Conservation (phyloP, 2,888 invertebrate species). For the Lacanobia oleracea region DNA sequence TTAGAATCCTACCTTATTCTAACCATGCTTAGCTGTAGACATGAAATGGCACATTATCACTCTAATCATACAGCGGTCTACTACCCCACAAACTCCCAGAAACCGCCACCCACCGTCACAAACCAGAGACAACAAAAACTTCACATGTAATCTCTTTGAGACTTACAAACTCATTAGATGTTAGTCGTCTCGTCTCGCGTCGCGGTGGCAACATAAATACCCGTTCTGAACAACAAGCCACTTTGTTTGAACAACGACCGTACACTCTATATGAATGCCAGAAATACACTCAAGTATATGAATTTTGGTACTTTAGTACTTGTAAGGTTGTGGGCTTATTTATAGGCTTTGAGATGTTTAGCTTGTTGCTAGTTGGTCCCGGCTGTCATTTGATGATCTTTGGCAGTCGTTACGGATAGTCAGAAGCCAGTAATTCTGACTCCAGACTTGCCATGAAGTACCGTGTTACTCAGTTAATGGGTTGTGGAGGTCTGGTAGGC, state of each 20-base stretch:
- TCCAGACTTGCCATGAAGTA: too few species aligned
- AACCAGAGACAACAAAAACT: conserved; percentile 64
- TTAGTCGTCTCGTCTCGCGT: conserved; percentile 63
- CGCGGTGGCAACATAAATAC: conserved; percentile 71
- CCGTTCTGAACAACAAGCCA: conserved; percentile 61
- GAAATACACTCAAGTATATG: conserved; percentile 53
- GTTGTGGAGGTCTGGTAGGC: too few species aligned
- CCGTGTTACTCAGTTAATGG: too few species aligned
- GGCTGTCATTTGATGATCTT: too few species aligned
- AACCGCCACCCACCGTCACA: conserved; percentile 11
- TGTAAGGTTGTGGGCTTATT: conserved; percentile 47
- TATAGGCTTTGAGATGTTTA: conserved; percentile 24
- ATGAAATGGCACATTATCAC: neutral
- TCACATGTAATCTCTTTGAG: conserved; percentile 69
- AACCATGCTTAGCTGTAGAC: neutral
- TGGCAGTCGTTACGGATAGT: too few species aligned
- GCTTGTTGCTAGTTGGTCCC: conserved; percentile 6
- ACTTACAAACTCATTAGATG: conserved; percentile 78
- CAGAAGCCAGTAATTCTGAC: too few species aligned
- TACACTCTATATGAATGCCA: conserved; percentile 68
- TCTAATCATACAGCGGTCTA: neutral
- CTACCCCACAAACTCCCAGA: conserved; percentile 13
- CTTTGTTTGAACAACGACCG: conserved; percentile 77
- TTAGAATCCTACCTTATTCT: neutral
- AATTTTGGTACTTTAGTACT: conserved; percentile 50